These are phyloP conservation scores for Saguinus midas DNA, from an alignment of 2,113 vertebrate genomes.

Conservation along the genomic window DNA sequence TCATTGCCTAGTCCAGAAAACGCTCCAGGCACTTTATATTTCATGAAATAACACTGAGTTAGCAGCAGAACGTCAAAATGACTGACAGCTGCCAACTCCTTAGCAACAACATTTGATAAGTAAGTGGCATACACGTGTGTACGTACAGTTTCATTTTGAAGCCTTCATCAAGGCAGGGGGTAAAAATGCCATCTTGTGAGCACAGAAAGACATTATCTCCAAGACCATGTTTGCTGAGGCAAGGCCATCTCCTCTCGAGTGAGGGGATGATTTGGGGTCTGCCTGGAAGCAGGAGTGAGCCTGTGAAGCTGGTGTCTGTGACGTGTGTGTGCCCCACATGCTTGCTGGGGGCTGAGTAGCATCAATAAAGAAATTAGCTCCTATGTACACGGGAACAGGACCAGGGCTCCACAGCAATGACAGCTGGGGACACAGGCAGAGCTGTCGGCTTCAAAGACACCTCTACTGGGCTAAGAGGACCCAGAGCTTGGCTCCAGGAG, in stretches of 20 bases:
- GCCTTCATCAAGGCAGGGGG: background rate
- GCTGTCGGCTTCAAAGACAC: background rate
- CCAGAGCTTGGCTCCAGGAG: background rate
- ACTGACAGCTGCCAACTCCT: background rate
- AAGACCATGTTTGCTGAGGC: background rate
- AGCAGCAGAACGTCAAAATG: background rate
- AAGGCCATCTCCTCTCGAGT: background rate
- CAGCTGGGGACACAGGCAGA: background rate
- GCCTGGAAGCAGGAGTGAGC: background rate
- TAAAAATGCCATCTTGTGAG: background rate
- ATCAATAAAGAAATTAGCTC: background rate
- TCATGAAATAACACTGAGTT: background rate
- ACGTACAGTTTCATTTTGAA: background rate
- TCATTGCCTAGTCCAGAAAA: background rate
- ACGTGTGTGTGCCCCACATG: rapidly evolving
- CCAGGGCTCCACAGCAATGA: background rate
- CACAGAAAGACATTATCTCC: background rate
- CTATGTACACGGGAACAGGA: rapidly evolving
- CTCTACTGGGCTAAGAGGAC: background rate
- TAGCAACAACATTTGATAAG: background rate
- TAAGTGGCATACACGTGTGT: background rate
- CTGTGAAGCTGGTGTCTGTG: background rate
- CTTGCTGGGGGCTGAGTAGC: background rate
- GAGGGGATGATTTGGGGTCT: rapidly evolving
- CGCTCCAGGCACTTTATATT: background rate